Evolutionary conservation across 1,140 invertebrate genomes (phyloP).

Genomic region (Cephus cinctus): DNA sequence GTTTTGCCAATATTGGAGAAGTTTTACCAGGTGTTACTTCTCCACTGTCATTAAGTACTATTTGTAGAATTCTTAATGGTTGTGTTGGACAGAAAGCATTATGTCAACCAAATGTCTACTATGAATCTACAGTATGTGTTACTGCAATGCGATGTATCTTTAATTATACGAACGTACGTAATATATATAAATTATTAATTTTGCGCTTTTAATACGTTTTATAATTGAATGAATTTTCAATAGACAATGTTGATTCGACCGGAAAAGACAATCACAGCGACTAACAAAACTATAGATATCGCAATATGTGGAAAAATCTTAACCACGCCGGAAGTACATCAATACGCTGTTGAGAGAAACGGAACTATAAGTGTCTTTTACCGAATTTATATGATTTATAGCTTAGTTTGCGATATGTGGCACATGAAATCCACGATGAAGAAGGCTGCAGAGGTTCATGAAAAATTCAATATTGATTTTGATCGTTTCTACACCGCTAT

Average conservation of each 20-base stretch:
- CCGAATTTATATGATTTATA: neutral
- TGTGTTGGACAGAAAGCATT: conserved; percentile 22
- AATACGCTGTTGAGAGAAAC: conserved; percentile 48
- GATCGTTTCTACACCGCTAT: conserved; percentile 24
- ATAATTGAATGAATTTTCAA: conserved; percentile 14
- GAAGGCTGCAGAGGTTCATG: conserved; percentile 28
- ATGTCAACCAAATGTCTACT: neutral
- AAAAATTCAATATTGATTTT: conserved; percentile 34
- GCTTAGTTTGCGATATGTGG: conserved; percentile 18
- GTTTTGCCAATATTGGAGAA: conserved; percentile 63
- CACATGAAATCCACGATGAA: conserved; percentile 28
- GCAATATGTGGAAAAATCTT: conserved; percentile 62
- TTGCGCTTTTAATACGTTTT: conserved; percentile 5
- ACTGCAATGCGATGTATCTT: conserved; percentile 30
- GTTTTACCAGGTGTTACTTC: conserved; percentile 58
- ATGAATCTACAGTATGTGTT: conserved; percentile 4
- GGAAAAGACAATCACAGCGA: conserved; percentile 46
- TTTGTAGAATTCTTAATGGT: conserved; percentile 42
- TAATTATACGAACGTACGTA: conserved; percentile 56
- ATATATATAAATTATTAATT: neutral
- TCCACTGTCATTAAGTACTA: conserved; percentile 48
- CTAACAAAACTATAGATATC: conserved; percentile 58
- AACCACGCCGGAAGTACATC: conserved; percentile 55
- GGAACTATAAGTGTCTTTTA: conserved; percentile 20
- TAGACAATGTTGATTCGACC: conserved; percentile 49